These are phyloP conservation scores for Gallinago paraguaiae DNA, from an alignment of 2,113 vertebrate species.

Conservation along the genomic window DNA sequence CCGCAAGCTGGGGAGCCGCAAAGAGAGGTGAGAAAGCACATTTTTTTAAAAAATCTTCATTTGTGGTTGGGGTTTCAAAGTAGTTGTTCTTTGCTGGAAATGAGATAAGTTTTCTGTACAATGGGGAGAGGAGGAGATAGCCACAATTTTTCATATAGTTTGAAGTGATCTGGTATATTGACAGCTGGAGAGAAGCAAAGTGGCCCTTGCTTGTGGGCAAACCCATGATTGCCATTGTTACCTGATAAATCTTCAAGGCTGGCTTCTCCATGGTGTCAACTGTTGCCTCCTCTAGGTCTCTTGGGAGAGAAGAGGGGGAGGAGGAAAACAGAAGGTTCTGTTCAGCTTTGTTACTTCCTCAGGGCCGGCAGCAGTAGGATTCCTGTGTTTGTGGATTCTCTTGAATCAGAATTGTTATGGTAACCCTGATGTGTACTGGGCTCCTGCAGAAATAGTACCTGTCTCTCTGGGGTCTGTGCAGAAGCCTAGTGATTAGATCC, in stretches of 20 bases:
- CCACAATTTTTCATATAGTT: neutral
- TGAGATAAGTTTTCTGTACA: neutral
- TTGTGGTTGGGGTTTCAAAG: neutral
- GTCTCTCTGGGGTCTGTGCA: neutral
- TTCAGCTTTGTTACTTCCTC: neutral
- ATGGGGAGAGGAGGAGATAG: neutral
- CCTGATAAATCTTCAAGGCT: neutral
- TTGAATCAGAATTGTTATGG: neutral
- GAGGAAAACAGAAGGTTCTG: neutral
- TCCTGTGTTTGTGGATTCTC: neutral
- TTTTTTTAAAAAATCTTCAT: neutral
- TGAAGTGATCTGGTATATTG: neutral
- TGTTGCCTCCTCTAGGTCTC: neutral
- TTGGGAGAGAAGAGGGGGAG: neutral
- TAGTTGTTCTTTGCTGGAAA: neutral
- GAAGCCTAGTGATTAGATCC: neutral
- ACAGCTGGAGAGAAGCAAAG: neutral
- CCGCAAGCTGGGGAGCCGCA: constrained; percentile 89
- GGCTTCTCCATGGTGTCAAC: neutral
- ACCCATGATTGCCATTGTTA: neutral
- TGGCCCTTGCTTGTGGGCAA: neutral
- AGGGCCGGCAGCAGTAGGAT: neutral
- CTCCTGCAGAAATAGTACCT: neutral
- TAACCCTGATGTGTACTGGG: neutral
- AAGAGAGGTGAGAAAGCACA: constrained; percentile 83